Percentiles rank a stretch among this genome's conserved stretches.
These are phyloP conservation scores for Rhopalosiphum padi DNA, from an alignment of 1,140 invertebrate species.

Conservation along the genomic window DNA sequence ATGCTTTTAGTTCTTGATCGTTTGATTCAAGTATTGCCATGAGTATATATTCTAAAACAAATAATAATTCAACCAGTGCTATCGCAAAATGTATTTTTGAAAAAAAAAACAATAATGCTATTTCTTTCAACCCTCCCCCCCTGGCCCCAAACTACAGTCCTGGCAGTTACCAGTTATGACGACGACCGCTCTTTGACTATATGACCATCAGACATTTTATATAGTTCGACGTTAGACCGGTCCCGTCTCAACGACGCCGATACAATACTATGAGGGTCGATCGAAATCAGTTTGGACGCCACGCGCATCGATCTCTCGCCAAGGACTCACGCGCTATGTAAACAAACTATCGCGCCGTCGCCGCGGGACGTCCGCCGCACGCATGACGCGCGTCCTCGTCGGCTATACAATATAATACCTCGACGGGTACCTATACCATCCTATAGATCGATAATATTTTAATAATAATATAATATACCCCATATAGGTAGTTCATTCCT, in stretches of 20 bases:
- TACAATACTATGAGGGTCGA: background rate
- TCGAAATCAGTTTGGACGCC: background rate
- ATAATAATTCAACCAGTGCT: background rate
- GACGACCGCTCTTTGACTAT: background rate
- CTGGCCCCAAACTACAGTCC: too few relatives aligned
- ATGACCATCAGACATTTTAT: too few relatives aligned
- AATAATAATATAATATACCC: background rate
- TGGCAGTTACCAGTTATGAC: background rate
- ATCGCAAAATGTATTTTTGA: background rate
- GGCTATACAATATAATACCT: background rate
- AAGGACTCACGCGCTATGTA: conserved; percentile 27
- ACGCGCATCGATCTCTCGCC: background rate
- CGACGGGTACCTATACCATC: background rate
- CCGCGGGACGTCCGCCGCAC: background rate
- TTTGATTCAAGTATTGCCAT: background rate
- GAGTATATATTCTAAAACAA: background rate
- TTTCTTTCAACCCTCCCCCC: too few relatives aligned
- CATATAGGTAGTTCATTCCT: background rate
- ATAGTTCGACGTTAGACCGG: too few relatives aligned
- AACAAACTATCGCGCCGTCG: conserved; percentile 31
- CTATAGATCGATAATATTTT: background rate
- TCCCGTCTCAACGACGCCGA: background rate
- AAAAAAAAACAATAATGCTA: background rate
- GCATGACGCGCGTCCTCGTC: background rate
- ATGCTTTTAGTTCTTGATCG: background rate